Evolutionary conservation across 2,797 vertebrate species (phyloP).

Genomic region (Semotilus atromaculatus): DNA sequence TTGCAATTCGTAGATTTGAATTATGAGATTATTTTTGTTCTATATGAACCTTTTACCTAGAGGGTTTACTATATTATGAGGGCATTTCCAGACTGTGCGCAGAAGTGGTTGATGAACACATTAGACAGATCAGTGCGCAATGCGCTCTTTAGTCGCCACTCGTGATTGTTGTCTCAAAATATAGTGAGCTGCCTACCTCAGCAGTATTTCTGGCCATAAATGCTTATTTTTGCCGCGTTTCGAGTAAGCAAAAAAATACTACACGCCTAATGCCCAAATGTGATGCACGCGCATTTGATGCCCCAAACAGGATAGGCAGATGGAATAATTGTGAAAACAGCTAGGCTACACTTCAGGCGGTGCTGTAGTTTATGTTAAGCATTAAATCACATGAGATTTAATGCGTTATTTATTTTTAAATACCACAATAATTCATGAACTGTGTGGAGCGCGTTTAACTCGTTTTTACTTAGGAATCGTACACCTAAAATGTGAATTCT

Average conservation of each 20-base stretch:
- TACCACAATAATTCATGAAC: background rate
- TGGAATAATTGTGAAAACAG: background rate
- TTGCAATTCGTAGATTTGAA: background rate
- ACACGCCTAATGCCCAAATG: background rate
- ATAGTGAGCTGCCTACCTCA: background rate
- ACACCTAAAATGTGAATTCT: background rate
- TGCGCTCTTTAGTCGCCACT: slow-evolving; percentile 27
- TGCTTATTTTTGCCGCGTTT: background rate
- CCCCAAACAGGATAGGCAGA: background rate
- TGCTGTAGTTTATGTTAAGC: background rate
- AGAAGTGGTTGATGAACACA: slow-evolving; percentile 15
- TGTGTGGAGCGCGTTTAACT: background rate
- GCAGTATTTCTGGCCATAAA: background rate
- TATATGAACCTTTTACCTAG: background rate
- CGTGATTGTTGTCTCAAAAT: slow-evolving; percentile 1
- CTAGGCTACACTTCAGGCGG: background rate
- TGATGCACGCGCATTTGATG: background rate
- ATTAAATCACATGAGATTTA: background rate
- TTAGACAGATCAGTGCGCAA: slow-evolving; percentile 21
- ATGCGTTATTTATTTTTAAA: background rate
- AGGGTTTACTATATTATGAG: background rate
- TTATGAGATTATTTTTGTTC: background rate
- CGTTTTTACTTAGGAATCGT: background rate
- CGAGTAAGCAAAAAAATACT: background rate
- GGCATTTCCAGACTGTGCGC: background rate